Evolutionary conservation across 2,797 vertebrate genomes (phyloP), one percentile per base, ranked within the genome.

Genomic region (Crenuchus spilurus): DNA sequence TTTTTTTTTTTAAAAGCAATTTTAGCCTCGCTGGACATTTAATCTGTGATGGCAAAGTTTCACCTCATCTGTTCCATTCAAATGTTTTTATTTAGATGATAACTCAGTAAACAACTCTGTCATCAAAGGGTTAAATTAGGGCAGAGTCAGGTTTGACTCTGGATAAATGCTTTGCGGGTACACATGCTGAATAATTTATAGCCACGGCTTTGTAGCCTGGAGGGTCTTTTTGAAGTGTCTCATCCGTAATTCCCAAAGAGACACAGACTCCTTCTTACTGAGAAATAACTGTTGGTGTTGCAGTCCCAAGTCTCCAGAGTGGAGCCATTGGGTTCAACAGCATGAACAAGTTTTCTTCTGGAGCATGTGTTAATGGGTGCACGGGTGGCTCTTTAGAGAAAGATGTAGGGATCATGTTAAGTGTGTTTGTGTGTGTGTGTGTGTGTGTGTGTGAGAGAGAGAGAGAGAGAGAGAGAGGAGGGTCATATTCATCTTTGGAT

Each of bases 101-200:
- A n/a, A n/a, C n/a, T n/a, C 8, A 51, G 3, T 3, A 14, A 58
- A 4, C 39, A 5, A 6, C 1, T 24, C 8, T 0, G 18, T 24
- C 33, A 11, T 64, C 33, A 16, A 54, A 66, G 39, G 8, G 48
- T 71, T 48, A 16, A 49, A n/a, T 37, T 6, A 2, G 48, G 11
- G 22, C 42, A 42, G 20, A 10, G 55, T 10, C 39, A 62, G 68
- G 35, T 39, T 52, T 55, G 66, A 57, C 66, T 72, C 24, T 46
- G 73, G 41, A 51, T 39, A 61, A 8, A 6, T 18, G 55, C 54
- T 72, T 37, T 58, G 61, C 68, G 54, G 26, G 57, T 57, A 81
- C 68, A 74, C 73, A 76, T 16, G n/a, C 64, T 81, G 72, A 82
- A 84, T 84, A 70, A 82, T 84, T 80, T 69, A 84, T 42, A 51